Evolutionary conservation across 2,888 invertebrate genomes (phyloP).

Genomic region (Rosalia funebris): DNA sequence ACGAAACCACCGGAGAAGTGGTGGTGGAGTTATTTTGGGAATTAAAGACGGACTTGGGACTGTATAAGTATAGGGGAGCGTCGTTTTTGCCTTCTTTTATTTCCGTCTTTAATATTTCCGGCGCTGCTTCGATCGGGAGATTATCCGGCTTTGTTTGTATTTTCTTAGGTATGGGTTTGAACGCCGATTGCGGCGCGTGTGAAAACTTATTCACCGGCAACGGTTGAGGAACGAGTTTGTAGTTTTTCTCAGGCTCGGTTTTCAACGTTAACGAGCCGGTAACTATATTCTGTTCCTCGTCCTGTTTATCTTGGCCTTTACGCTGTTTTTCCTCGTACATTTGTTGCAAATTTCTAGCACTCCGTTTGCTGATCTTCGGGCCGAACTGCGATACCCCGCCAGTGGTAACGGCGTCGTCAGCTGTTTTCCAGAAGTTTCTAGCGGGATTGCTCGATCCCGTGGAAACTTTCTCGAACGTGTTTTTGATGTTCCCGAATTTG

Average conservation of each 20-base stretch:
- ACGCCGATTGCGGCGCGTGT: conserved; percentile 81
- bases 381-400: conserved; percentile 55
- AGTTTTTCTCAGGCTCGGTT: conserved; percentile 56
- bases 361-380: conserved; percentile 60
- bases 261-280: conserved; percentile 44
- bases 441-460: conserved; percentile 66
- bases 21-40: conserved; percentile 37
- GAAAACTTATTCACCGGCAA: conserved; percentile 77
- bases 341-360: conserved; percentile 58
- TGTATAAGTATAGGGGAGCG: conserved; percentile 58
- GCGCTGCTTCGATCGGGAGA: conserved; percentile 13
- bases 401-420: conserved; percentile 65
- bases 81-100: conserved; percentile 40
- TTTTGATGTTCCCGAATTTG: conserved; percentile 85
- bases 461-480: conserved; percentile 75
- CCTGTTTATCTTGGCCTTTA: conserved; percentile 48
- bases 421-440: conserved; percentile 71
- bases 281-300: conserved; percentile 7
- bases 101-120: conserved; percentile 41
- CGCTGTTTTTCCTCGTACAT: conserved; percentile 63
- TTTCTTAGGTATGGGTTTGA: conserved; percentile 70
- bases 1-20: conserved; percentile 43
- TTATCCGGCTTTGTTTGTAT: conserved; percentile 37
- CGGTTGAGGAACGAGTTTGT: conserved; percentile 69
- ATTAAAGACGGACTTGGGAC: conserved; percentile 57